Evolutionary conservation across 1,140 invertebrate species (phyloP).

Genomic region (Spodoptera litura): DNA sequence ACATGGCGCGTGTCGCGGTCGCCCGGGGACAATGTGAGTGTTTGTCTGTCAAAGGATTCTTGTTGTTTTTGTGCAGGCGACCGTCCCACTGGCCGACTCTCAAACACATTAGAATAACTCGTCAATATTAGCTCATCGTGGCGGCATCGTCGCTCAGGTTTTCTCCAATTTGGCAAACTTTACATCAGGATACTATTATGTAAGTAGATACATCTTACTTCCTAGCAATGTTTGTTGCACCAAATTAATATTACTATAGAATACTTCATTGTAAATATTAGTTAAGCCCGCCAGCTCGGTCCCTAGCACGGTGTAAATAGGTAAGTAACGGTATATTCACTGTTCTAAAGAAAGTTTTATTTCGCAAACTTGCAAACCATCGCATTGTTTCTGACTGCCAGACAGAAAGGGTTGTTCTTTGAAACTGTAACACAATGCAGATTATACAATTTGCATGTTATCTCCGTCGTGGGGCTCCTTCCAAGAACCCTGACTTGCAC

Average conservation of each 20-base stretch:
- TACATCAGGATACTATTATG: too few species aligned
- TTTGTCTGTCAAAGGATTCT: conserved; percentile 13
- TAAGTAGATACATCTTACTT: too few species aligned
- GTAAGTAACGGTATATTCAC: neutral
- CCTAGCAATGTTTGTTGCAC: too few species aligned
- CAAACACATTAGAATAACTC: neutral
- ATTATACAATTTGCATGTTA: conserved; percentile 37
- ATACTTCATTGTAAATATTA: too few species aligned
- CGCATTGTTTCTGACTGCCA: too few species aligned
- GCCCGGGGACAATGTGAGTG: neutral
- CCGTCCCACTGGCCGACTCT: too few species aligned
- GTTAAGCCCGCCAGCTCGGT: too few species aligned
- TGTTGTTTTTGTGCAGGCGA: conserved; percentile 9
- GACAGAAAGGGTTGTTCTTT: conserved; percentile 15
- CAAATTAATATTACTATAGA: too few species aligned
- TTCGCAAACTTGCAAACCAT: conserved; percentile 20
- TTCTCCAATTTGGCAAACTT: too few species aligned
- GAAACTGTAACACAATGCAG: neutral
- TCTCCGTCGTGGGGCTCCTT: neutral
- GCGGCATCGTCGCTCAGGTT: too few species aligned
- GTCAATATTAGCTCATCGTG: neutral
- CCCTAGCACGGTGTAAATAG: neutral
- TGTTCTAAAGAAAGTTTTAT: conserved; percentile 11
- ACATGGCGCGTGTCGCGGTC: neutral
- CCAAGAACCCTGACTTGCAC: neutral